Conservation (phyloP, 2,113 vertebrate species). For the Sebastes fasciatus region DNA sequence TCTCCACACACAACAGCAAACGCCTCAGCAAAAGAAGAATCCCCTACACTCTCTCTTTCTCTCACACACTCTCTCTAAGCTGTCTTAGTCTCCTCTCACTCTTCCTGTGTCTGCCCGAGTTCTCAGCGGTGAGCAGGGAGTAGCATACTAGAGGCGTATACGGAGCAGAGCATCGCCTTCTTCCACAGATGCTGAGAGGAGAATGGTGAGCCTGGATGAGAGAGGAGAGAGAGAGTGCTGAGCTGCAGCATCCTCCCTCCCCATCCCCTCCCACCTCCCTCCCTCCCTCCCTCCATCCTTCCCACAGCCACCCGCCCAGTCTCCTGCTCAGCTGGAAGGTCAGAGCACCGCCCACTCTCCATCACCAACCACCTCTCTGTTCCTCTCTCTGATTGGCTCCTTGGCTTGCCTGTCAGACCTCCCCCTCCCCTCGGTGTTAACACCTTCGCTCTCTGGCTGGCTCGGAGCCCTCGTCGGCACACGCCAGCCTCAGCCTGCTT, state of each 20-base stretch:
- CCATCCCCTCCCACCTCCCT: conserved; percentile 71
- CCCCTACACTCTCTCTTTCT: conserved; percentile 73
- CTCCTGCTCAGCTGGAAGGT: conserved; percentile 97
- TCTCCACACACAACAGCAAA: conserved; percentile 82
- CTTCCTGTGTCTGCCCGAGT: conserved; percentile 78
- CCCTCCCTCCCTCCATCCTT: conserved; percentile 79
- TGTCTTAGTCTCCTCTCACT: conserved; percentile 84
- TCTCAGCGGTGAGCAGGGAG: conserved; percentile 90
- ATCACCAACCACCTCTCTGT: conserved; percentile 75
- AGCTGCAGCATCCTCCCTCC: conserved; percentile 86
- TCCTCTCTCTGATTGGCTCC: conserved; percentile 90
- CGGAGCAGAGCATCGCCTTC: conserved; percentile 95
- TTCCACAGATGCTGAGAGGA: conserved; percentile 95
- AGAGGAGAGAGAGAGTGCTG: conserved; percentile 82
- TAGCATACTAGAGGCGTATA: conserved; percentile 90
- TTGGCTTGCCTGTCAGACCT: conserved; percentile 89
- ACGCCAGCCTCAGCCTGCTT: conserved; percentile 77
- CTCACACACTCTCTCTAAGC: conserved; percentile 70
- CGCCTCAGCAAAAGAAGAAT: conserved; percentile 65
- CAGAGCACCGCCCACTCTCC: conserved; percentile 90
- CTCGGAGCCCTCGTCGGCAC: conserved; percentile 77
- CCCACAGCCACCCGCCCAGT: conserved; percentile 89
- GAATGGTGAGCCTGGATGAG: conserved; percentile 93
- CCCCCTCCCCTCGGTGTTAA: conserved; percentile 80
- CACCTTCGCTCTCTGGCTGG: conserved; percentile 84